These are phyloP conservation scores for Metalampra italica DNA, from an alignment of 2,888 invertebrate species.

Conservation along the genomic window DNA sequence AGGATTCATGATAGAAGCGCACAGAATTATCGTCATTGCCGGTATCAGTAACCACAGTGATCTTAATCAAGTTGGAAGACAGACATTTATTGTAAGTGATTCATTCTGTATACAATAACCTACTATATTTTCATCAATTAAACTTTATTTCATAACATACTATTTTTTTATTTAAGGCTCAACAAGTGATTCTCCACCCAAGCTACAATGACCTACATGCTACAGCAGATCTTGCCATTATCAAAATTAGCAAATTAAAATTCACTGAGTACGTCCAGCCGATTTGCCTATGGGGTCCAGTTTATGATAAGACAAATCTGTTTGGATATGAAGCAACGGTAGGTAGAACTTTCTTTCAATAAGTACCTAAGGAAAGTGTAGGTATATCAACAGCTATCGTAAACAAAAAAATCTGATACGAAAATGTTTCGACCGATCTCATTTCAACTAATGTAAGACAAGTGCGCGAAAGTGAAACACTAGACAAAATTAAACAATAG, in stretches of 20 bases:
- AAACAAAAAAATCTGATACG: too few species aligned
- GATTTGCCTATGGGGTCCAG: slow-evolving; percentile 66
- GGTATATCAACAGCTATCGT: background rate
- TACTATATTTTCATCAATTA: background rate
- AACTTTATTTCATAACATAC: too few species aligned
- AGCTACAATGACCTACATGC: slow-evolving; percentile 39
- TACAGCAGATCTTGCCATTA: slow-evolving; percentile 62
- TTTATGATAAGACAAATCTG: slow-evolving; percentile 51
- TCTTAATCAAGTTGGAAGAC: slow-evolving; percentile 41
- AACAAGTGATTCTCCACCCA: slow-evolving; percentile 54
- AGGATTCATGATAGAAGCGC: slow-evolving; percentile 27
- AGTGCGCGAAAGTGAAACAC: too few species aligned
- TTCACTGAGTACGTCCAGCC: slow-evolving; percentile 64
- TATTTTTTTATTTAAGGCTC: slow-evolving; percentile 39
- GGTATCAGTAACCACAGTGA: slow-evolving; percentile 50
- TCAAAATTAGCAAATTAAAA: slow-evolving; percentile 44
- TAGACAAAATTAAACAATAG: too few species aligned
- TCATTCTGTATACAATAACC: background rate
- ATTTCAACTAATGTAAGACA: too few species aligned
- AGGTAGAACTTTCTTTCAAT: slow-evolving; percentile 15
- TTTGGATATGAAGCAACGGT: slow-evolving; percentile 56
- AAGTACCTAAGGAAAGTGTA: background rate
- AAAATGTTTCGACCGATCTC: too few species aligned
- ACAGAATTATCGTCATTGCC: slow-evolving; percentile 44
- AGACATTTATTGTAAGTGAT: slow-evolving; percentile 41